Evolutionary conservation across 1,140 invertebrate genomes (phyloP).

Genomic region (Olivierus martensii): DNA sequence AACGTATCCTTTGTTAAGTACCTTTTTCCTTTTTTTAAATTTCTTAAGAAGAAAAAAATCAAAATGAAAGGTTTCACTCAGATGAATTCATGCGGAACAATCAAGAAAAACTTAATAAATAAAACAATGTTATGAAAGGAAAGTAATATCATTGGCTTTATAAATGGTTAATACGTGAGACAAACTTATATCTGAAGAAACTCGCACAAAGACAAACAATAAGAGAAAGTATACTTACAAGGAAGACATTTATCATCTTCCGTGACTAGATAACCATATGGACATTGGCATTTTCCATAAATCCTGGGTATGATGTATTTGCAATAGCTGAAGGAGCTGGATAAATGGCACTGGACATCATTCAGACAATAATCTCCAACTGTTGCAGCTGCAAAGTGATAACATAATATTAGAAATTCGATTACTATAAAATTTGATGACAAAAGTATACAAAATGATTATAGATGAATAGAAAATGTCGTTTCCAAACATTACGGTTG

Average conservation of each 20-base stretch:
- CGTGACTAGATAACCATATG: slow-evolving; percentile 19
- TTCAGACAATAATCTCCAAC: slow-evolving; percentile 78
- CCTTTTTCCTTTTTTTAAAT: too few species aligned
- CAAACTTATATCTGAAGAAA: too few species aligned
- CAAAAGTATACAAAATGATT: too few species aligned
- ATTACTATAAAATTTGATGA: too few species aligned
- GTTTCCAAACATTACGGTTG: too few species aligned
- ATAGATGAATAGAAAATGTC: too few species aligned
- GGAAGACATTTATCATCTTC: slow-evolving; percentile 20
- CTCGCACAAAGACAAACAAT: too few species aligned
- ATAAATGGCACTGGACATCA: slow-evolving; percentile 68
- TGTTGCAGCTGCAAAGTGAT: slow-evolving; percentile 52
- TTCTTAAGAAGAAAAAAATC: too few species aligned
- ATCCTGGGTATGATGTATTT: slow-evolving; percentile 76
- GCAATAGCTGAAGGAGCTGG: slow-evolving; percentile 64
- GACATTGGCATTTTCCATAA: slow-evolving; percentile 69
- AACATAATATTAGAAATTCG: background rate
- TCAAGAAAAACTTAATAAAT: background rate
- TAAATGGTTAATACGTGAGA: too few species aligned
- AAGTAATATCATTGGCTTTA: too few species aligned
- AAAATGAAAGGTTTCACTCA: background rate
- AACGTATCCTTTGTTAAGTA: background rate
- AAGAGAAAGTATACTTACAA: slow-evolving; percentile 11
- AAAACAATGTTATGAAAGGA: too few species aligned
- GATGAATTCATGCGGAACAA: background rate